Percentiles rank a stretch among this genome's conserved stretches.
Conservation (phyloP, 2,113 vertebrate species). For the Sebastes schlegelii region DNA sequence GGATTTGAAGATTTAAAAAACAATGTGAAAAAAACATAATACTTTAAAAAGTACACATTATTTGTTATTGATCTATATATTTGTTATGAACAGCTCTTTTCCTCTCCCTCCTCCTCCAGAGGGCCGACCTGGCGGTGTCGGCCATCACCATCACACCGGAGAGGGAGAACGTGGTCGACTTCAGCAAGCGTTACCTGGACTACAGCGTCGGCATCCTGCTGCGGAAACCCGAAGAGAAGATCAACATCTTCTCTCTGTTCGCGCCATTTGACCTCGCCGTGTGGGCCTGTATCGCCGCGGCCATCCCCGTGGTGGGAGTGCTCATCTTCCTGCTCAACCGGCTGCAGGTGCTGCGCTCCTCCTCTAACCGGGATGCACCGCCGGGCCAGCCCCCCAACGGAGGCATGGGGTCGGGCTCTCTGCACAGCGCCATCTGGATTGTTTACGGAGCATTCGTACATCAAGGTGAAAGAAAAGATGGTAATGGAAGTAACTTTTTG, state of each 20-base stretch:
- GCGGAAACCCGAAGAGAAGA: constrained; percentile 94
- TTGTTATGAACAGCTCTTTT: accelerated
- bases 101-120: constrained; percentile 76
- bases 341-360: constrained; percentile 89
- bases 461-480: constrained; percentile 87
- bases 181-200: constrained; percentile 99
- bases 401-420: constrained; percentile 84
- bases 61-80: too few relatives aligned
- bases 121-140: constrained; percentile 94
- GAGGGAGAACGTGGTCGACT: constrained; percentile 96
- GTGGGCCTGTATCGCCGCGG: constrained; percentile 96
- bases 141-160: constrained; percentile 98
- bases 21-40: too few relatives aligned
- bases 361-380: constrained; percentile 79
- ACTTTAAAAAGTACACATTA: too few relatives aligned
- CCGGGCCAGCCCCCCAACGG: constrained; percentile 73
- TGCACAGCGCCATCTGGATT: constrained; percentile 97
- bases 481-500: too few relatives aligned
- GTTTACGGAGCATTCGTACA: constrained; percentile 97
- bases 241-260: constrained; percentile 98
- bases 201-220: constrained; percentile 97
- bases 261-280: constrained; percentile 96
- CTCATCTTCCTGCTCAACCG: constrained; percentile 96
- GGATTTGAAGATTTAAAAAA: too few relatives aligned
- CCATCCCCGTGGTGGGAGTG: constrained; percentile 93